Percentiles rank a stretch among this genome's conserved stretches.
phyloP scores from a whole-genome alignment of 2,888 invertebrate species.

The Ophion costatus region DNA sequence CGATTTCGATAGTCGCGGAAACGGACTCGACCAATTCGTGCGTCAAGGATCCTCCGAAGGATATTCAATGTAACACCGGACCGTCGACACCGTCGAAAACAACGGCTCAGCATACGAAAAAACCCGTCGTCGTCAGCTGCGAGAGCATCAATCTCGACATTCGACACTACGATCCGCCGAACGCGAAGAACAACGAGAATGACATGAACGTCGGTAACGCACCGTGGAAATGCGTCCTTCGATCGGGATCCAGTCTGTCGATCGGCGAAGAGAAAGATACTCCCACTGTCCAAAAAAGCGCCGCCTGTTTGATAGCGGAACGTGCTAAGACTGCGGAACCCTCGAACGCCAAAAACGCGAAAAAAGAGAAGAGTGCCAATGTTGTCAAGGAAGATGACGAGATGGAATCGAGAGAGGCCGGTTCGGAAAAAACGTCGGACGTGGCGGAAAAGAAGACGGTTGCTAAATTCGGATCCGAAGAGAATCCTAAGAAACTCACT shows the following conservation, averaged over 20 bases:
- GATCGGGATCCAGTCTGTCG: neutral
- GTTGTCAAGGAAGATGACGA: conserved; percentile 6
- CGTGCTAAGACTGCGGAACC: neutral
- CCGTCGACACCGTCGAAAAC: conserved; percentile 1
- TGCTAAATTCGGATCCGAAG: conserved; percentile 68
- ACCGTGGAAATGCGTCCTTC: neutral
- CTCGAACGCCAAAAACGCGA: neutral
- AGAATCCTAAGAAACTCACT: conserved; percentile 73
- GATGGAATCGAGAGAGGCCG: conserved; percentile 9
- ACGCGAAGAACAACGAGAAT: conserved; percentile 25
- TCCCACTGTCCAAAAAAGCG: conserved; percentile 1
- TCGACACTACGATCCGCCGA: neutral
- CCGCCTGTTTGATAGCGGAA: neutral
- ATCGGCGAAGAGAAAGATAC: conserved; percentile 3
- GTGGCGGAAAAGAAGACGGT: conserved; percentile 8
- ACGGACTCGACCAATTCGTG: conserved; percentile 2
- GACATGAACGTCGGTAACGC: conserved; percentile 24
- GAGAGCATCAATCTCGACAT: conserved; percentile 43
- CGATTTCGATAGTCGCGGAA: neutral
- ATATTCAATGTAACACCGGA: neutral
- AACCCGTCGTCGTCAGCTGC: conserved; percentile 34
- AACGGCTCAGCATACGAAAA: conserved; percentile 18
- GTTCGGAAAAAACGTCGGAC: neutral
- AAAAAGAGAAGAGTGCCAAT: neutral
- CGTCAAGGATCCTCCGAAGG: neutral